Percentiles rank a stretch among this genome's conserved stretches.
These are phyloP conservation scores for Typhlichthys eigenmanni DNA, from an alignment of 2,797 vertebrate species.

Conservation along the genomic window DNA sequence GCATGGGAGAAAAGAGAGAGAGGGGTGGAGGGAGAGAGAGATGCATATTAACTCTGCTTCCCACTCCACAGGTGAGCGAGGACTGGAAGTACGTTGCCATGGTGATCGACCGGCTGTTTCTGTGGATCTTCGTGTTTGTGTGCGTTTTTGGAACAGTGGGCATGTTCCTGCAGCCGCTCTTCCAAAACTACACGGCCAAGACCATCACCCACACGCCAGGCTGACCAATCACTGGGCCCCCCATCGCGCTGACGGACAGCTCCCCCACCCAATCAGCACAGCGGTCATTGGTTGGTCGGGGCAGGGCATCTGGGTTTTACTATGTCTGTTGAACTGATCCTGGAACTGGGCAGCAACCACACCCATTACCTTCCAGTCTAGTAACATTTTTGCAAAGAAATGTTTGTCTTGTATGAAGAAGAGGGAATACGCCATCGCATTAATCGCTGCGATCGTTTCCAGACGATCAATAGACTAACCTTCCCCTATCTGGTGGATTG, in stretches of 20 bases:
- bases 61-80: constrained; percentile 86
- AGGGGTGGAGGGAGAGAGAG: constrained; percentile 10
- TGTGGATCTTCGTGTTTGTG: constrained; percentile 96
- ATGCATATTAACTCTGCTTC: constrained; percentile 5
- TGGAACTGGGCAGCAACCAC: constrained; percentile 62
- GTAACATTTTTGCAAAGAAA: constrained; percentile 62
- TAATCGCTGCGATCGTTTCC: constrained; percentile 50
- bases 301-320: constrained; percentile 47
- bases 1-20: background rate
- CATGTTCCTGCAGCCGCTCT: constrained; percentile 97
- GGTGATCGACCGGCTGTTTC: constrained; percentile 97
- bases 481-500: constrained; percentile 50
- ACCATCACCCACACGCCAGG: constrained; percentile 76
- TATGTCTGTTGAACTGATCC: constrained; percentile 53
- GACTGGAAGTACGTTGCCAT: constrained; percentile 99
- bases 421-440: constrained; percentile 38
- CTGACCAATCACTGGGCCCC: constrained; percentile 57
- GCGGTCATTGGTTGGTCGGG: constrained; percentile 39
- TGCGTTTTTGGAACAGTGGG: constrained; percentile 93
- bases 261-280: constrained; percentile 52
- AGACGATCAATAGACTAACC: constrained; percentile 46
- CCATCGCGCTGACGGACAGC: constrained; percentile 44
- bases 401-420: constrained; percentile 58
- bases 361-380: constrained; percentile 66
- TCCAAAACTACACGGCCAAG: constrained; percentile 91